Evolutionary conservation across 2,888 invertebrate species (phyloP).

Genomic region (Entomobrya multifasciata): DNA sequence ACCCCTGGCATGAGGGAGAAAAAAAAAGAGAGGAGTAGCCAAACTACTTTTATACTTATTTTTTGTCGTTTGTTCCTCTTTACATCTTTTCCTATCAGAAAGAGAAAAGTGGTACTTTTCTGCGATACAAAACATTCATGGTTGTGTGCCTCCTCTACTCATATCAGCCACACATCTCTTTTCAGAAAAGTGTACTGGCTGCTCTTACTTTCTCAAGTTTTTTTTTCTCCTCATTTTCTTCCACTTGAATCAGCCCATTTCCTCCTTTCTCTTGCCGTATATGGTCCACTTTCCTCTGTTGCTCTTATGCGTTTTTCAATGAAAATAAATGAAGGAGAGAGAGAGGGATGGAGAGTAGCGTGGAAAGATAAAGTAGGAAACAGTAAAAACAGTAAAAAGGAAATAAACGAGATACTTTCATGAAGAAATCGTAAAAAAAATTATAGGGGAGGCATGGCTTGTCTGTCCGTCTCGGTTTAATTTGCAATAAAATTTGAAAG

Average conservation of each 20-base stretch:
- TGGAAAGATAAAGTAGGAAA: background rate
- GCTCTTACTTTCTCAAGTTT: background rate
- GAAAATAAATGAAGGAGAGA: background rate
- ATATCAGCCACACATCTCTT: background rate
- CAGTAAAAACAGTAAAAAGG: constrained; percentile 42
- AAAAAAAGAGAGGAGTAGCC: constrained; percentile 10
- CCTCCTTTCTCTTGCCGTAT: constrained; percentile 11
- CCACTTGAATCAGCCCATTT: constrained; percentile 46
- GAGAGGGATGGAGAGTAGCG: background rate
- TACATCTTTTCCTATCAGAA: background rate
- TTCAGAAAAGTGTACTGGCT: background rate
- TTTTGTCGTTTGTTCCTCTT: constrained; percentile 22
- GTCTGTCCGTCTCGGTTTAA: background rate
- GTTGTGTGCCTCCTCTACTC: no score
- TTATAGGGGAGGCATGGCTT: background rate
- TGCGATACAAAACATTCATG: background rate
- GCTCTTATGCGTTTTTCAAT: background rate
- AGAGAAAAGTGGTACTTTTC: background rate
- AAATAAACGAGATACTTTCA: constrained; percentile 11
- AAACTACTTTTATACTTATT: constrained; percentile 34
- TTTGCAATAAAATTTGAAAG: no score
- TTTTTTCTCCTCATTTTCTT: constrained; percentile 49
- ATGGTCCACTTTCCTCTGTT: background rate
- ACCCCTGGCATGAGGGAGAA: constrained; percentile 63
- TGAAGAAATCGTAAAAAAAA: background rate